Percentiles rank a stretch among this genome's conserved stretches.
phyloP scores from a whole-genome alignment of 2,888 invertebrate species.

The Catocala nupta region DNA sequence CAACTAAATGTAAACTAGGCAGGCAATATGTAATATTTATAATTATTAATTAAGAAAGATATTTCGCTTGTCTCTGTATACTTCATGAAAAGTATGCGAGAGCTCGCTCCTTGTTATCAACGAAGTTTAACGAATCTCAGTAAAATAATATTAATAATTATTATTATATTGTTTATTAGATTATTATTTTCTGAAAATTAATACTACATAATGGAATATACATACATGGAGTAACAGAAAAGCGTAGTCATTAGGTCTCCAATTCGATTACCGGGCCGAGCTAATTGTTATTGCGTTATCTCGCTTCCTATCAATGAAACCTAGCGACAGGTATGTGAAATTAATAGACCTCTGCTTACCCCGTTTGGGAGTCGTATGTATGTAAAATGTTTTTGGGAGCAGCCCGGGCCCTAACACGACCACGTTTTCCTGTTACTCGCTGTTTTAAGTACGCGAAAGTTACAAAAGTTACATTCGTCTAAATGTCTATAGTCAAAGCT shows the following conservation, averaged over 20 bases:
- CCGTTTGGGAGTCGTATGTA: no score
- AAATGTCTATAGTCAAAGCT: conserved; percentile 45
- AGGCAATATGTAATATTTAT: conserved; percentile 22
- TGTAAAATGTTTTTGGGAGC: no score
- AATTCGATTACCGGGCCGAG: no score
- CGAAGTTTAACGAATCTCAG: conserved; percentile 47
- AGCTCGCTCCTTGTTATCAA: conserved; percentile 40
- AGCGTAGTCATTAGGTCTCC: neutral
- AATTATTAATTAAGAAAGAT: conserved; percentile 25
- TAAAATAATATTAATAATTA: conserved; percentile 26
- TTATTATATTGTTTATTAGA: neutral
- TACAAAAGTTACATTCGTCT: neutral
- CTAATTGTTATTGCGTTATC: no score
- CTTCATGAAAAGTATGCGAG: conserved; percentile 42
- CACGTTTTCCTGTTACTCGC: neutral
- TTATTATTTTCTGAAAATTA: neutral
- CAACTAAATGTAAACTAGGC: conserved; percentile 15
- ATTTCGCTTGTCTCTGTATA: conserved; percentile 36
- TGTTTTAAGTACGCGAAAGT: neutral
- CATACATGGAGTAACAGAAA: no score
- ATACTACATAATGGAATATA: no score
- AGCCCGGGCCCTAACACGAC: neutral
- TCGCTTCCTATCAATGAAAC: no score
- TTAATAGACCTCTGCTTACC: no score
- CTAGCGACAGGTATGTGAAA: no score